Evolutionary conservation across 2,113 vertebrate genomes (phyloP).

Genomic region (Prunella himalayana): DNA sequence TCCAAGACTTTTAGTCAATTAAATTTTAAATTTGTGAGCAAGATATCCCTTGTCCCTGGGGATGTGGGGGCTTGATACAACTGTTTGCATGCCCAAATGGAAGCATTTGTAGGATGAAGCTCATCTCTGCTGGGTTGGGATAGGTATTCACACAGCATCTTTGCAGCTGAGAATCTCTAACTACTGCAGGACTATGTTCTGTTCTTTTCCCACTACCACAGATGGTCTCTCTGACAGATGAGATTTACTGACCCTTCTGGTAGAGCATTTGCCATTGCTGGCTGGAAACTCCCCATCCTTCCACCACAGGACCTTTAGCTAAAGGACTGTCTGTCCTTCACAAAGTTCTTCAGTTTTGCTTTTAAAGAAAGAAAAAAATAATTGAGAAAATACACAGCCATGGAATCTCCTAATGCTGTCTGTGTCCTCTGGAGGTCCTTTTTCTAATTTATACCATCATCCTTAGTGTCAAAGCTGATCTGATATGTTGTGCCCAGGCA

Average conservation of each 20-base stretch:
- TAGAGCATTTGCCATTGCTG: not conserved
- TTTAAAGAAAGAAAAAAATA: not conserved
- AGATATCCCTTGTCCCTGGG: not conserved
- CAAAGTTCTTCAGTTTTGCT: not conserved
- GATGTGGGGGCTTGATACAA: not conserved
- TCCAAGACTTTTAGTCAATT: not conserved
- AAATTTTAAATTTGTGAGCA: not conserved
- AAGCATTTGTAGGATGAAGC: not conserved
- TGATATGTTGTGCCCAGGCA: not conserved
- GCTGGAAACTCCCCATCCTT: not conserved
- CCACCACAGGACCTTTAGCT: not conserved
- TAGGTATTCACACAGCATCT: not conserved
- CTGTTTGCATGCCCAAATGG: not conserved
- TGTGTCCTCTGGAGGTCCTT: not conserved
- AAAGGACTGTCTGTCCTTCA: not conserved
- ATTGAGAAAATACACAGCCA: not conserved
- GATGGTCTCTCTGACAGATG: not conserved
- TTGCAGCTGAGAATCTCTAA: not conserved
- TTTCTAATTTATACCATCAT: not conserved
- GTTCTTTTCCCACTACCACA: not conserved
- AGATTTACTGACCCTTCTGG: not conserved
- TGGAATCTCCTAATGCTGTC: not conserved
- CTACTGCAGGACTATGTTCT: not conserved
- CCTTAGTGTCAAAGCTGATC: not conserved
- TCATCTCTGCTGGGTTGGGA: not conserved